These are phyloP conservation scores for Phalanger gymnotis DNA, from an alignment of 2,797 vertebrate genomes.

Conservation along the genomic window DNA sequence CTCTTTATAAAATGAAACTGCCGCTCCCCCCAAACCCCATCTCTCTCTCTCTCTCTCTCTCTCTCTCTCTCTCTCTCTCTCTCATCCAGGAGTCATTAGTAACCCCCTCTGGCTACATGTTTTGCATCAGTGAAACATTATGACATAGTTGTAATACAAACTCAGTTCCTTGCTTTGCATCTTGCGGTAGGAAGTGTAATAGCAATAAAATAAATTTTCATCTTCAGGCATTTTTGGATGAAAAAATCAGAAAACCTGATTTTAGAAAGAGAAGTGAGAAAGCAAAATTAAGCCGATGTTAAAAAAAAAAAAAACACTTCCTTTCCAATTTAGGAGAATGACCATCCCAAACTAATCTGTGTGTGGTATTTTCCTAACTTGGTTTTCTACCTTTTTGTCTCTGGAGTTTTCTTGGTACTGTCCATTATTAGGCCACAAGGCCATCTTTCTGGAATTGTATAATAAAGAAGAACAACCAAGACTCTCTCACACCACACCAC, in stretches of 20 bases:
- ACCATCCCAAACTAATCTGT: not conserved
- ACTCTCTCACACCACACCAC: not conserved
- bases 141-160: constrained; percentile 90
- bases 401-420: not conserved
- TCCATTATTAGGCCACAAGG: not conserved
- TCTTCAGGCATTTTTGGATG: constrained; percentile 69
- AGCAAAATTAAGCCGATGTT: not conserved
- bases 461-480: not conserved
- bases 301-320: not conserved
- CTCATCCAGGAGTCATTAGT: constrained; percentile 90
- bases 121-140: constrained; percentile 90
- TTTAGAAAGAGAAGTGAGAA: not conserved
- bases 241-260: constrained; percentile 9
- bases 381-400: not conserved
- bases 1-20: constrained; percentile 46
- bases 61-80: not conserved
- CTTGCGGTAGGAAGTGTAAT: constrained; percentile 86
- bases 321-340: not conserved
- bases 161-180: constrained; percentile 87
- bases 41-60: not conserved
- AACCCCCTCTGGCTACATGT: constrained; percentile 91
- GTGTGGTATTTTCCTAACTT: not conserved
- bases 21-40: constrained; percentile 51
- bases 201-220: constrained; percentile 82
- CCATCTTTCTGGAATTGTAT: not conserved